Conservation (phyloP, 2,113 vertebrate species). For the Atlantisia rogersi region DNA sequence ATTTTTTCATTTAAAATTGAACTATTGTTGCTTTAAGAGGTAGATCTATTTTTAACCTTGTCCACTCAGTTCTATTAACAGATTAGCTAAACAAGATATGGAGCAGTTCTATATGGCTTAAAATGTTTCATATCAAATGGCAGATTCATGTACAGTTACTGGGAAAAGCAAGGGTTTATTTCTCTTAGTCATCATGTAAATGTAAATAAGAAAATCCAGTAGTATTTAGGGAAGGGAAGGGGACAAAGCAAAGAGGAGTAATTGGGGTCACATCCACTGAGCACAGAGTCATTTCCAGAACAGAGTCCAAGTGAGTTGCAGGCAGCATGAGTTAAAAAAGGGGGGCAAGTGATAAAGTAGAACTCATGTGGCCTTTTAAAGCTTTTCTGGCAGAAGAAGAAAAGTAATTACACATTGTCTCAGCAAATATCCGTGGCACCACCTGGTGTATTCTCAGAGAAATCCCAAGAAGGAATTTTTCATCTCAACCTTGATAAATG, state of each 20-base stretch:
- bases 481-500: slow-evolving; percentile 31
- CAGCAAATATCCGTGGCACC: slow-evolving; percentile 21
- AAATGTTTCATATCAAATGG: neutral
- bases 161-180: slow-evolving; percentile 3
- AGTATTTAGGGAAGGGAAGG: neutral
- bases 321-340: neutral
- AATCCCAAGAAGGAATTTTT: slow-evolving; percentile 40
- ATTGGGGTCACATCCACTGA: slow-evolving; percentile 61
- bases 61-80: neutral
- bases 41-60: neutral
- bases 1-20: slow-evolving; percentile 10
- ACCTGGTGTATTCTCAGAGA: slow-evolving; percentile 38
- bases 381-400: slow-evolving; percentile 38
- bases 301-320: slow-evolving; percentile 1
- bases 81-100: neutral
- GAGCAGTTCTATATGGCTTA: neutral
- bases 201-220: slow-evolving; percentile 14
- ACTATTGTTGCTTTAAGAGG: neutral
- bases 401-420: slow-evolving; percentile 63
- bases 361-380: slow-evolving; percentile 14
- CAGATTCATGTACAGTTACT: neutral
- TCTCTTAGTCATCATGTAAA: slow-evolving; percentile 57
- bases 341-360: slow-evolving; percentile 7
- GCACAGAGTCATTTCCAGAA: slow-evolving; percentile 53
- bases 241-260: slow-evolving; percentile 7